These are phyloP conservation scores for Neopipo cinnamomea DNA, from an alignment of 2,113 vertebrate species.

Conservation along the genomic window DNA sequence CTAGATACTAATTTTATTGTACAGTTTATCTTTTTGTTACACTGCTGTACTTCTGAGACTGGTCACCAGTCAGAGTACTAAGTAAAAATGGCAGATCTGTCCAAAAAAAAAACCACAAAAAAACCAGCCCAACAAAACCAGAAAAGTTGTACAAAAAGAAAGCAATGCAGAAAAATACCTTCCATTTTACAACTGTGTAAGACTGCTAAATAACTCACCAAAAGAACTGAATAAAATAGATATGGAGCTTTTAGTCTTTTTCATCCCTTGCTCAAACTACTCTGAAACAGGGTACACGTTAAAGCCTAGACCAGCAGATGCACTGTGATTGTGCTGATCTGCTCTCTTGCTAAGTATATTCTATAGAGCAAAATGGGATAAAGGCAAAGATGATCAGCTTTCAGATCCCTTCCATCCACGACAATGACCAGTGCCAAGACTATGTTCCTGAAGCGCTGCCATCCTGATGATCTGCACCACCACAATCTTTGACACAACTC, in stretches of 20 bases:
- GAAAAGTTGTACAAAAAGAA: not conserved
- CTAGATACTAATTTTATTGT: not conserved
- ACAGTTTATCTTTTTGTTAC: not conserved
- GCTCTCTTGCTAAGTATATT: not conserved
- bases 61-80: not conserved
- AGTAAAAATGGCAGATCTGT: not conserved
- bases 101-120: not conserved
- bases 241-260: not conserved
- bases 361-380: not conserved
- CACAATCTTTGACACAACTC: not conserved
- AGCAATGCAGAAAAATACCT: not conserved
- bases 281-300: not conserved
- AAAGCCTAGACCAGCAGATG: not conserved
- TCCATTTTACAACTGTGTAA: not conserved
- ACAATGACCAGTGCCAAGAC: not conserved
- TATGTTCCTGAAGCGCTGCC: not conserved
- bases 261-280: not conserved
- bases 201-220: not conserved
- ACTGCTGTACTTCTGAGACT: not conserved
- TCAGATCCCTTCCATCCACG: not conserved
- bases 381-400: not conserved
- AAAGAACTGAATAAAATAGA: slow-evolving; percentile 13
- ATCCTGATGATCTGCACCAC: not conserved
- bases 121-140: not conserved
- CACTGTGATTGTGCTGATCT: not conserved